Evolutionary conservation across 2,797 vertebrate genomes (phyloP), one percentile per base, ranked within the genome.

Genomic region (Sebastes cheni): DNA sequence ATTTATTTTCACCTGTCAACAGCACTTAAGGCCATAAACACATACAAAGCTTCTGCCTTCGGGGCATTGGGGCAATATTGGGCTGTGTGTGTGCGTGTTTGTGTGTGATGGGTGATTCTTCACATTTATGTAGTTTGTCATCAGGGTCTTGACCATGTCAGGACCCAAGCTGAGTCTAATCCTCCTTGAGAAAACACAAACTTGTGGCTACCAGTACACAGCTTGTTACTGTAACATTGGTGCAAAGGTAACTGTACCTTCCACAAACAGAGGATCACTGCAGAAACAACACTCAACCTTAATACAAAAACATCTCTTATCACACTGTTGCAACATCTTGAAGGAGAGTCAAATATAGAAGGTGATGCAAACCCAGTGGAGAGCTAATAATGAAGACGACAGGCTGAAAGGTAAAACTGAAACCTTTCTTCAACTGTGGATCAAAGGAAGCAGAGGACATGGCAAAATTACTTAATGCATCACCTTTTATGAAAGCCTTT

Each of bases 1-100:
- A 95, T 95, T 92, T 89, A 91, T 90, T 92, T 92, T 93, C 77
- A 88, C 82, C 89, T 88, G 82, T 93, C 90, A 95, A 90, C 76
- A 92, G 89, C 72, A 72, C 81, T 88, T 90, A 89, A 87, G 82
- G 80, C 80, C 90, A 93, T 91, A 90, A 92, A 92, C 88, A 81
- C 88, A 89, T 85, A 93, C 86, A 85, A 86, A 75, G 86, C 80
- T 74, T 79, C 79, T 86, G 81, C 88, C 87, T 91, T 87, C 30
- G 52, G 86, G 89, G 75, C 83, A 81, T 82, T 86, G 77, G 85
- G 88, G 86, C 85, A 91, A 80, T 89, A 91, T 85, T 89, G 79
- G 86, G 85, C 56, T 67, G 84, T 79, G 65, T 80, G 83, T 76
- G 81, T 81, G 83, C 78, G 83, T 83, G 72, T 77, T 81, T 86